A percentile compares a stretch with the other conserved stretches of the same genome.
Conservation (phyloP, 2,113 vertebrate species). For the Daphoenositta chrysoptera region DNA sequence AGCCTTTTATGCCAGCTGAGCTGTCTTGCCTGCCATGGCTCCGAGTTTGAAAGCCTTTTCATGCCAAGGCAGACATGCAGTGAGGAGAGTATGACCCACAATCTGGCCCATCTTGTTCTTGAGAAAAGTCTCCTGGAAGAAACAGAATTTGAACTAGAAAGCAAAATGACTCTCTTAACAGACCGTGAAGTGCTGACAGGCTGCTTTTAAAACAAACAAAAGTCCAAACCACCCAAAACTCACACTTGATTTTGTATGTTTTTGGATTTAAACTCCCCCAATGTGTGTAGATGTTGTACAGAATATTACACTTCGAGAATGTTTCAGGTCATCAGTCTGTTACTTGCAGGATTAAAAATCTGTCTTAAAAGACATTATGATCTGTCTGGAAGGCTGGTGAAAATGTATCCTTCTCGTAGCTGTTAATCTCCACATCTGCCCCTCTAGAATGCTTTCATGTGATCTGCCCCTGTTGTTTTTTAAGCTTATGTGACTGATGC, state of each 20-base stretch:
- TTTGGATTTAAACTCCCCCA: background rate
- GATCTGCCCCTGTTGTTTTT: slow-evolving; percentile 41
- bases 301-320: background rate
- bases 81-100: background rate
- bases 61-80: background rate
- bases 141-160: background rate
- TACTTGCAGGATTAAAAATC: slow-evolving; percentile 40
- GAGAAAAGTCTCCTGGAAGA: background rate
- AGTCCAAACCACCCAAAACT: background rate
- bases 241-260: background rate
- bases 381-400: slow-evolving; percentile 30
- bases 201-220: slow-evolving; percentile 46
- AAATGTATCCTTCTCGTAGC: slow-evolving; percentile 43
- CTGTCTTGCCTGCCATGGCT: background rate
- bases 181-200: slow-evolving; percentile 51
- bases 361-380: slow-evolving; percentile 4
- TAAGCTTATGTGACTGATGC: slow-evolving; percentile 52
- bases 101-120: background rate
- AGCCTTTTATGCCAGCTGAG: background rate
- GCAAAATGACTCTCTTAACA: background rate
- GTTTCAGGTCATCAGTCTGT: slow-evolving; percentile 26
- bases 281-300: background rate
- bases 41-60: background rate
- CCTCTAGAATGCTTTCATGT: slow-evolving; percentile 58
- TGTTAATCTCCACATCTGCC: slow-evolving; percentile 55